Percentiles rank a stretch among this genome's conserved stretches.
Evolutionary conservation across 2,113 vertebrate genomes (phyloP).

Genomic region (Caranx ignobilis): DNA sequence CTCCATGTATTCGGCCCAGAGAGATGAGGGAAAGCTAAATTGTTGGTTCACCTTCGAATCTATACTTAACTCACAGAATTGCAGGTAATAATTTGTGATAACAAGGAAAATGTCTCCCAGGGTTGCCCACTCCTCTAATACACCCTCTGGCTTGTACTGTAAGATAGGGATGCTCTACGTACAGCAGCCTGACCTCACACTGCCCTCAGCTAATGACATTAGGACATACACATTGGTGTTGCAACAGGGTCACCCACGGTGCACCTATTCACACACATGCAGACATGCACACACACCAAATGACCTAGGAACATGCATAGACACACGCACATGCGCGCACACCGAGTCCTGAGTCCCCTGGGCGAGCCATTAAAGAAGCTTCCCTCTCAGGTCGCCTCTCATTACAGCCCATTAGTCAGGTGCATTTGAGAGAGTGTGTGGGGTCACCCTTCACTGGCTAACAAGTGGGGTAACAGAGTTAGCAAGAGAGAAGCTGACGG

Average conservation of each 20-base stretch:
- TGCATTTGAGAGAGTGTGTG: conserved; percentile 76
- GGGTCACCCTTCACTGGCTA: conserved; percentile 74
- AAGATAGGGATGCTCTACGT: conserved; percentile 31
- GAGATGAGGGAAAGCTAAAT: conserved; percentile 4
- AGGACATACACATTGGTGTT: conserved; percentile 89
- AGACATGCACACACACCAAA: conserved; percentile 42
- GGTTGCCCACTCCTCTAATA: conserved; percentile 14
- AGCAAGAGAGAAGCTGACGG: conserved; percentile 26
- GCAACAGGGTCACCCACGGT: conserved; percentile 87
- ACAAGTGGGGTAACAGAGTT: conserved; percentile 79
- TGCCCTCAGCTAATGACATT: conserved; percentile 94
- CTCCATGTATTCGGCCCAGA: not conserved
- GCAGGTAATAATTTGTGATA: conserved; percentile 68
- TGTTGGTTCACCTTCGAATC: conserved; percentile 37
- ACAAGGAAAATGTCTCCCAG: conserved; percentile 37
- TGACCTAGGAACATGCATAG: conserved; percentile 44
- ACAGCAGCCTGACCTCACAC: conserved; percentile 81
- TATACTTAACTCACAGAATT: conserved; percentile 44
- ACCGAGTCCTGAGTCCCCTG: conserved; percentile 52
- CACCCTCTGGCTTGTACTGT: conserved; percentile 54
- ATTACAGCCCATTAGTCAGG: conserved; percentile 92
- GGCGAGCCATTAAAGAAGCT: conserved; percentile 88
- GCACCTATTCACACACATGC: conserved; percentile 66
- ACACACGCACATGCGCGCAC: conserved; percentile 46
- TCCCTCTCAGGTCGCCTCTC: conserved; percentile 89